phyloP scores from a whole-genome alignment of 2,113 vertebrate species.

The Agapornis roseicollis region DNA sequence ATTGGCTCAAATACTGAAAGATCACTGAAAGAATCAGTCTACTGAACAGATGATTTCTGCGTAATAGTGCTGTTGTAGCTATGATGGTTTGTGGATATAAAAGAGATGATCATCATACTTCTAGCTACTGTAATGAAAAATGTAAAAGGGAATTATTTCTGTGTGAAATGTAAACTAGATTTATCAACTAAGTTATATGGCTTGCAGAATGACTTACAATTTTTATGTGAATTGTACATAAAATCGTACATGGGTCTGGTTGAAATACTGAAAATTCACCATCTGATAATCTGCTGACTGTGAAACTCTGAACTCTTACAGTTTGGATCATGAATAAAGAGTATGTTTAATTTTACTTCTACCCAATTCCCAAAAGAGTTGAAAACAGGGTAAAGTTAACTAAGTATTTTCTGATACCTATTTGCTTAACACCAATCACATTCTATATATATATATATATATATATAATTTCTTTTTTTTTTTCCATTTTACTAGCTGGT shows the following conservation, averaged over 20 bases:
- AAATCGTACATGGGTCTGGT: not conserved
- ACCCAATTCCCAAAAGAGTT: not conserved
- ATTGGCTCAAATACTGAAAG: not conserved
- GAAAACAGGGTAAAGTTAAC: not conserved
- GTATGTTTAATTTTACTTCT: not conserved
- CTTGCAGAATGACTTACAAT: not conserved
- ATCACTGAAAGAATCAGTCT: not conserved
- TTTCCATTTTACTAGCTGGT: not conserved
- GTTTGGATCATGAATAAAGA: not conserved
- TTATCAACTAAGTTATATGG: not conserved
- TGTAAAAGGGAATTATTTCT: not conserved
- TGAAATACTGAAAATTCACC: not conserved
- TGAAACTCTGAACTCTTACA: not conserved
- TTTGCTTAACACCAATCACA: not conserved
- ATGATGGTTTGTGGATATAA: not conserved
- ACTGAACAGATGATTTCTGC: not conserved
- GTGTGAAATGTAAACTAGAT: not conserved
- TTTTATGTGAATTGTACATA: not conserved
- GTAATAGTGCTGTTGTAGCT: not conserved
- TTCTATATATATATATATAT: too few species aligned
- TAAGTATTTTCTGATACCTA: not conserved
- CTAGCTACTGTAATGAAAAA: not conserved
- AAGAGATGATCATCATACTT: not conserved
- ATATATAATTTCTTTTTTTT: too few species aligned
- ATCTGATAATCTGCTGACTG: not conserved